Evolutionary conservation across 2,797 vertebrate genomes (phyloP), one percentile per base, ranked within the genome.

Genomic region (Rhinatrema bivittatum): DNA sequence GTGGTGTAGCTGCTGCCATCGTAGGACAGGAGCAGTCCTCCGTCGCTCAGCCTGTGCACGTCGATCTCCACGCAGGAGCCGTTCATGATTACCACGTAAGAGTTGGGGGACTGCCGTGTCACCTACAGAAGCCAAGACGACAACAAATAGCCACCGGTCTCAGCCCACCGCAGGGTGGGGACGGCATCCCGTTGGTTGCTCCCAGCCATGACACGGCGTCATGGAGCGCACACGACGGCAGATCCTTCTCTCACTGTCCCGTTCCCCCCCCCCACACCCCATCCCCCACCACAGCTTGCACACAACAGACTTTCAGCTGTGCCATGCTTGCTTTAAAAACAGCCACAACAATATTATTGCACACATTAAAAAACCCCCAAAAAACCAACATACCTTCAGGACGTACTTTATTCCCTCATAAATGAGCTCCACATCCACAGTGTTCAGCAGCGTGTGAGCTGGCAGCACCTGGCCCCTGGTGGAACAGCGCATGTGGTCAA

Each of bases 1-100:
- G 96, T 98, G 19, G 95, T 99, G 32, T 98, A 98, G 78, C 96
- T 99, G 76, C 93, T 98, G 29, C 94, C 94, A 1, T 98, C 94
- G 1, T 99, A 98, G 21, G 95, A 98, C 10, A 99, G 74, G 42
- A 99, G 69, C 33, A 99, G 78, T 2, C 96, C 96, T 4, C 96
- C 96, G 0, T 99, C 96, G 3, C 95, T 98, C 45, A 99, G 81
- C 1, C 96, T 84, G 44, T 99, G 96, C 22, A 99, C 94, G 0
- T 99, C 96, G 1, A 99, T 91, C 41, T 99, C 96, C 14, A 90
- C 89, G 0, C 76, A 89, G 0, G 91, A 90, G 42, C 48, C 60
- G 47, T 96, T 97, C 96, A 99, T 98, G 72, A 98, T 94, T 24
- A 99, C 93, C 53, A 99, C 93, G 0, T 99, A 99, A 33, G 89